Evolutionary conservation across 2,888 invertebrate species (phyloP).

Genomic region (Brassicogethes aeneus): DNA sequence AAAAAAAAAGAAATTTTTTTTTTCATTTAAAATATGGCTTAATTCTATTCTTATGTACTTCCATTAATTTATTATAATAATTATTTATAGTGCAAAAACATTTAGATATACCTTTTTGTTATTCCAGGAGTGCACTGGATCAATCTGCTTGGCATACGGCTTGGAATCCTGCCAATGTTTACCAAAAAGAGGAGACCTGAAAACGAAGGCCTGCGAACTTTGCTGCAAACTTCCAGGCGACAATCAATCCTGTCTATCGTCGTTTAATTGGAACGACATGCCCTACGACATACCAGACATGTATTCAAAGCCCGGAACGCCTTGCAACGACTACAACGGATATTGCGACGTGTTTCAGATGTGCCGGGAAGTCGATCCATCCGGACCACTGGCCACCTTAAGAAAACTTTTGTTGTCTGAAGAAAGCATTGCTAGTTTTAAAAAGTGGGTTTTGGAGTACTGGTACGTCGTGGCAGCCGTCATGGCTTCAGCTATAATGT

Average conservation of each 20-base stretch:
- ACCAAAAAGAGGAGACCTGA: conserved; percentile 66
- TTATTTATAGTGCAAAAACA: too few relatives aligned
- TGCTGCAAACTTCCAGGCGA: conserved; percentile 85
- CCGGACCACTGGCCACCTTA: conserved; percentile 83
- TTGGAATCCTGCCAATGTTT: conserved; percentile 93
- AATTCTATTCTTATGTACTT: too few relatives aligned
- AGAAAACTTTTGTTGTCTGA: conserved; percentile 79
- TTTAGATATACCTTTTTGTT: too few relatives aligned
- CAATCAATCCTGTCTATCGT: conserved; percentile 74
- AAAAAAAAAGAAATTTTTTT: too few relatives aligned
- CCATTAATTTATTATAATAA: too few relatives aligned
- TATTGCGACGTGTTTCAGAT: conserved; percentile 64
- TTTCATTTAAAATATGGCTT: too few relatives aligned
- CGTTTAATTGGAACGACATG: conserved; percentile 81
- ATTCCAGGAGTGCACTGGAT: conserved; percentile 84
- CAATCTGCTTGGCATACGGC: conserved; percentile 94
- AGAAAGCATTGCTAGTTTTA: conserved; percentile 82
- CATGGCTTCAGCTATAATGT: conserved; percentile 60
- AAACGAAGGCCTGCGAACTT: conserved; percentile 84
- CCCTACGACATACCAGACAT: conserved; percentile 90
- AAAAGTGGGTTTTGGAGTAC: conserved; percentile 77
- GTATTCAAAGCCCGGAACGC: conserved; percentile 89
- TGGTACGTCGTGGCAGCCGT: conserved; percentile 86
- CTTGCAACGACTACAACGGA: conserved; percentile 86
- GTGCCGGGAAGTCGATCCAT: conserved; percentile 89